Evolutionary conservation across 2,888 invertebrate genomes (phyloP), one percentile per base, ranked within the genome.

Genomic region (Melinopterus prodromus): DNA sequence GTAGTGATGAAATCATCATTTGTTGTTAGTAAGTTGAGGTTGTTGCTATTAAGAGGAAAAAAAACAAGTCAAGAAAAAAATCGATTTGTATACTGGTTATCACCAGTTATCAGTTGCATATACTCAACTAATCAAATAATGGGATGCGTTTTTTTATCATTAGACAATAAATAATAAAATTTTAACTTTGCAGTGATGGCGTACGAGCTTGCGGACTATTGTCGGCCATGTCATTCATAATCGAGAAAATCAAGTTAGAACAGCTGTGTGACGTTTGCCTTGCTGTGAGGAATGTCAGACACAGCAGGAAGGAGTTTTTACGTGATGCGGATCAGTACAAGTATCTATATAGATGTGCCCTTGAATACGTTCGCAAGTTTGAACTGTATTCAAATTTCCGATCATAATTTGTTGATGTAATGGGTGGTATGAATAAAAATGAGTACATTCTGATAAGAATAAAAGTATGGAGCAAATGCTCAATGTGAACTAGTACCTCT

Each of bases 231-330:
- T 87, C 87, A 14, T 90, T 90, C 81, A 80, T 91, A 7, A 86
- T 91, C 16, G 91, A 91, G 82, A 89, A 90, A 85, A 90, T 91
- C 84, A 89, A 90, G 79, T 83, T 90, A 7, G 91, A 91, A 84
- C 90, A 90, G 69, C 87, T 89, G 79, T 90, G 91, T 81, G 91
- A 92, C 82, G 90, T 91, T 16, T 90, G 90, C 79, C 87, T 89
- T 79, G 90, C 90, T 2, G 90, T 91, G 12, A 86, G 90, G 76
- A 88, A 86, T 16, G 86, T 91, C n/a, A 86, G 90, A 78, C 88
- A 88, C 80, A 90, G 88, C 70, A 87, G 91, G 76, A 86, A 87
- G 69, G 87, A 90, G 80, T 90, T 90, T 82, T 84, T 90, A 14
- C 84, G 83, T 53, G 83, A 87, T 14, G 71, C 86, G 84, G 90